phyloP scores from a whole-genome alignment of 92 coral and sea anemone species.

The Parazoanthus darwini region DNA sequence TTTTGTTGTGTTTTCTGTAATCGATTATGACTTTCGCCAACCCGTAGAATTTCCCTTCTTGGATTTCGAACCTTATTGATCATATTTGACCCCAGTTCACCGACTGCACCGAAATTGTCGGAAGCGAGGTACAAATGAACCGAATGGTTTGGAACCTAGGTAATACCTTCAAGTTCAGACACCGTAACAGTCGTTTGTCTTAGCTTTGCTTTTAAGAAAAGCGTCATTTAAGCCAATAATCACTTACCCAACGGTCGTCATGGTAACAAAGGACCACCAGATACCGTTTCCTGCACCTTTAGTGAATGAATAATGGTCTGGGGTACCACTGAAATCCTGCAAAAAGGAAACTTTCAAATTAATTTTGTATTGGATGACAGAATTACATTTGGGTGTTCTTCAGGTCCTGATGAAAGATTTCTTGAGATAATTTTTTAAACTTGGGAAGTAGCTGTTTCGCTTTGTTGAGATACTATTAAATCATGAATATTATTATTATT shows the following conservation, averaged over 20 bases:
- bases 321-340: background rate
- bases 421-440: no score
- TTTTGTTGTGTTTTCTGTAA: background rate
- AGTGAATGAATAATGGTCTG: background rate
- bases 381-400: no score
- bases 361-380: background rate
- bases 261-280: conserved; percentile 12
- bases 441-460: no score
- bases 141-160: no score
- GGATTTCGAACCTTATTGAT: no score
- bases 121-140: no score
- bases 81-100: background rate
- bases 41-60: background rate
- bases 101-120: no score
- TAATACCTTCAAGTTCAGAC: background rate
- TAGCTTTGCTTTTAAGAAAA: background rate
- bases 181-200: background rate
- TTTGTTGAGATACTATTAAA: no score
- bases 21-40: background rate
- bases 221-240: background rate
- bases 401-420: no score
- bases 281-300: conserved; percentile 14
- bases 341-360: background rate
- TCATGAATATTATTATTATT: no score
- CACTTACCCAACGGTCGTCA: conserved; percentile 25